Conservation (phyloP, 1,140 invertebrate species). For the Helicoverpa armigera region DNA sequence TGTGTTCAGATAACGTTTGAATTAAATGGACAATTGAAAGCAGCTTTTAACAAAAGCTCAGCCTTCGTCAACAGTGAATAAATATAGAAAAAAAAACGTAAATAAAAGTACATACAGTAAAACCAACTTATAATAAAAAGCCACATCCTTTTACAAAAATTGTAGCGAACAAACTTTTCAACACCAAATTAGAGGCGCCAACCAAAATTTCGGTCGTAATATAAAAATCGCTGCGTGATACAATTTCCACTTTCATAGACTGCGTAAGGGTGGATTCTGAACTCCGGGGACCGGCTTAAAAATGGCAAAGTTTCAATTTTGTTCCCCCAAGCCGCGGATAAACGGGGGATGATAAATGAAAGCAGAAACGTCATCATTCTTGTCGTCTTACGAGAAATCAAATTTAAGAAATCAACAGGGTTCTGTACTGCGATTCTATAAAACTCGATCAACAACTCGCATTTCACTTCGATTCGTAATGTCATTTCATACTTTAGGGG, state of each 20-base stretch:
- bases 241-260: slow-evolving; percentile 35
- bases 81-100: not conserved
- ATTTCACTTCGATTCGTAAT: no score
- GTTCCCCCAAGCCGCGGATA: slow-evolving; percentile 39
- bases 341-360: slow-evolving; percentile 45
- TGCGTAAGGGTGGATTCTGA: slow-evolving; percentile 32
- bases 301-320: slow-evolving; percentile 49
- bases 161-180: slow-evolving; percentile 9
- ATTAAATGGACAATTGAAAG: slow-evolving; percentile 13
- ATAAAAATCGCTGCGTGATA: slow-evolving; percentile 43
- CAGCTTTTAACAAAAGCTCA: not conserved
- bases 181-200: slow-evolving; percentile 22
- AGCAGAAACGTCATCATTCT: slow-evolving; percentile 41
- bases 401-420: slow-evolving; percentile 34
- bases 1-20: not conserved
- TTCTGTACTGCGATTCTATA: no score
- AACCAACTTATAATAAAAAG: not conserved
- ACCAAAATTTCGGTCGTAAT: slow-evolving; percentile 27
- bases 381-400: slow-evolving; percentile 25
- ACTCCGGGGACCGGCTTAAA: slow-evolving; percentile 43
- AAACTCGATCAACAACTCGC: no score
- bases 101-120: not conserved
- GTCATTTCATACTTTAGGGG: no score
- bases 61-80: not conserved
- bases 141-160: slow-evolving; percentile 18